These are phyloP conservation scores for Aethina tumida DNA, from an alignment of 1,140 invertebrate genomes.

Conservation along the genomic window DNA sequence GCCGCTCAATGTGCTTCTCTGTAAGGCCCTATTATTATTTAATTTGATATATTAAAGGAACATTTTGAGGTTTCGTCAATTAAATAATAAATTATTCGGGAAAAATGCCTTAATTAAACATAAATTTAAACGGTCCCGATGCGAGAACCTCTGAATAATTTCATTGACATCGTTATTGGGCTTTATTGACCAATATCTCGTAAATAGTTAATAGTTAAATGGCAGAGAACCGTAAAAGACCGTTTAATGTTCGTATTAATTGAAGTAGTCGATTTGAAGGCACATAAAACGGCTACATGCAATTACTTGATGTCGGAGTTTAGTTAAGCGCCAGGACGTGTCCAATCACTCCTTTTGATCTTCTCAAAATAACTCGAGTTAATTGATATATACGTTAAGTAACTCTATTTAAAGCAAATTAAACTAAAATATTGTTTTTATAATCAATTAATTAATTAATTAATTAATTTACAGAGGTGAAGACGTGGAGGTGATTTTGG, in stretches of 20 bases:
- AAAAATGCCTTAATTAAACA: not conserved
- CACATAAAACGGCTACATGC: too few relatives aligned
- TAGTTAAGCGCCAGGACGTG: too few relatives aligned
- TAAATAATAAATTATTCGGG: too few relatives aligned
- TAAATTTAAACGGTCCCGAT: not conserved
- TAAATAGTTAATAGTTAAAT: too few relatives aligned
- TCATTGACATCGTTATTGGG: not conserved
- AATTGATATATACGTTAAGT: not conserved
- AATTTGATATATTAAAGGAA: not conserved
- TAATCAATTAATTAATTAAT: not conserved
- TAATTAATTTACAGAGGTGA: conserved; percentile 1
- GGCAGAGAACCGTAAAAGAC: too few relatives aligned
- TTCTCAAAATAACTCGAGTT: not conserved
- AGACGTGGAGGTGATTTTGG: conserved; percentile 3
- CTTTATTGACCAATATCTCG: not conserved
- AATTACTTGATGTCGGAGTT: too few relatives aligned
- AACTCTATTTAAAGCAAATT: not conserved
- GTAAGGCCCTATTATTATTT: conserved; percentile 5
- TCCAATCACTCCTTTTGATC: not conserved
- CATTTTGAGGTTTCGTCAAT: not conserved
- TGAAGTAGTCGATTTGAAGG: too few relatives aligned
- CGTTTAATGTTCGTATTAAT: too few relatives aligned
- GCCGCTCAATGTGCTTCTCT: conserved; percentile 6
- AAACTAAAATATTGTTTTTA: not conserved
- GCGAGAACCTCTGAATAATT: not conserved